A percentile compares a stretch with the other conserved stretches of the same genome.
Evolutionary conservation across 2,797 vertebrate genomes (phyloP).

Genomic region (Rallus crepitans): DNA sequence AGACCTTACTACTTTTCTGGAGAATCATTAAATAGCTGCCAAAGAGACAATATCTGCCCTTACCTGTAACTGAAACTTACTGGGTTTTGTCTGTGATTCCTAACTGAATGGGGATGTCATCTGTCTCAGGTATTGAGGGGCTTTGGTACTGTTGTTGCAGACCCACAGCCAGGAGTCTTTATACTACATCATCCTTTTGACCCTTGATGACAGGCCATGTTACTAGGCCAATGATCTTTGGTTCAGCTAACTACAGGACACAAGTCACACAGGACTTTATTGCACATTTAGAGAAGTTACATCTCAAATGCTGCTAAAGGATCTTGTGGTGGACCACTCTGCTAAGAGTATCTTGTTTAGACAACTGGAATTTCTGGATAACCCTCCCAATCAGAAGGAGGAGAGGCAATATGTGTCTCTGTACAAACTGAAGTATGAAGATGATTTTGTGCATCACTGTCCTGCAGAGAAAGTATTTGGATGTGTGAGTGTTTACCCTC

Average conservation of each 20-base stretch:
- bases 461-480: background rate
- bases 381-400: background rate
- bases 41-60: background rate
- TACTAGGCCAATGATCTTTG: conserved; percentile 69
- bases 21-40: background rate
- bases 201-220: conserved; percentile 72
- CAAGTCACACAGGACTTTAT: background rate
- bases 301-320: background rate
- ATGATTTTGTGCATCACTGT: background rate
- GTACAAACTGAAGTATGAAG: background rate
- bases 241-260: conserved; percentile 71
- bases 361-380: background rate
- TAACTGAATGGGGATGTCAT: conserved; percentile 79
- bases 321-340: background rate
- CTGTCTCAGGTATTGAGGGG: conserved; percentile 76
- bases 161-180: conserved; percentile 78
- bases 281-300: background rate
- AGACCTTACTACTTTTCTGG: background rate
- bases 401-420: background rate
- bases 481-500: background rate
- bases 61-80: conserved; percentile 74
- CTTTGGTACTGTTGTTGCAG: conserved; percentile 81
- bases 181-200: conserved; percentile 69
- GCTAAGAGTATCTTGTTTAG: background rate
- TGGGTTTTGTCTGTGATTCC: conserved; percentile 77